Conservation (phyloP, 1,140 invertebrate species). For the Rhyzopertha dominica region DNA sequence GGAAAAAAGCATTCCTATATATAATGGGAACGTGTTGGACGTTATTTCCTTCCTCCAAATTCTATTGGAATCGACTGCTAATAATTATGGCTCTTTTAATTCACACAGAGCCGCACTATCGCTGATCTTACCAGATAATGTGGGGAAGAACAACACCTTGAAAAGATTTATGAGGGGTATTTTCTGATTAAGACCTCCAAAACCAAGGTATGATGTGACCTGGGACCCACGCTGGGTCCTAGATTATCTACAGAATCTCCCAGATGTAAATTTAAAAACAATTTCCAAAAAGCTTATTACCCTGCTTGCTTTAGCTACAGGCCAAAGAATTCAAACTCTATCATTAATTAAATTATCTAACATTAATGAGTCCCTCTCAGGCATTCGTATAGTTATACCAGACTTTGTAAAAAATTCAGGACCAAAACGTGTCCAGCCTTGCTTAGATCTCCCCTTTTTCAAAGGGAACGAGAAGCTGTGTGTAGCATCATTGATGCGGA, state of each 20-base stretch:
- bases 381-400: neutral
- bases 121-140: conserved; percentile 6
- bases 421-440: too few relatives aligned
- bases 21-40: too few relatives aligned
- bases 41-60: too few relatives aligned
- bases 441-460: too few relatives aligned
- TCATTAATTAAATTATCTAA: neutral
- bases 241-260: conserved; percentile 8
- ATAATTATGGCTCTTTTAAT: too few relatives aligned
- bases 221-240: conserved; percentile 22
- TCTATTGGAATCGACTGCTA: too few relatives aligned
- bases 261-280: neutral
- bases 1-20: too few relatives aligned
- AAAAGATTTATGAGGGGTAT: conserved; percentile 27
- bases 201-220: conserved; percentile 23
- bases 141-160: conserved; percentile 10
- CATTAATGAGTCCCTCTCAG: conserved; percentile 6
- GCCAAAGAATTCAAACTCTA: conserved; percentile 8
- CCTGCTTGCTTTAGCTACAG: conserved; percentile 16
- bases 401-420: too few relatives aligned
- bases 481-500: too few relatives aligned
- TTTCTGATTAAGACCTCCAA: conserved; percentile 15
- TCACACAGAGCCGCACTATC: too few relatives aligned
- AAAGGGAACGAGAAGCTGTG: too few relatives aligned
- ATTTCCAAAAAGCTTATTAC: conserved; percentile 11